Percentiles rank a stretch among this genome's conserved stretches.
These are phyloP conservation scores for Vombatus ursinus DNA, from an alignment of 2,113 vertebrate species.

Conservation along the genomic window DNA sequence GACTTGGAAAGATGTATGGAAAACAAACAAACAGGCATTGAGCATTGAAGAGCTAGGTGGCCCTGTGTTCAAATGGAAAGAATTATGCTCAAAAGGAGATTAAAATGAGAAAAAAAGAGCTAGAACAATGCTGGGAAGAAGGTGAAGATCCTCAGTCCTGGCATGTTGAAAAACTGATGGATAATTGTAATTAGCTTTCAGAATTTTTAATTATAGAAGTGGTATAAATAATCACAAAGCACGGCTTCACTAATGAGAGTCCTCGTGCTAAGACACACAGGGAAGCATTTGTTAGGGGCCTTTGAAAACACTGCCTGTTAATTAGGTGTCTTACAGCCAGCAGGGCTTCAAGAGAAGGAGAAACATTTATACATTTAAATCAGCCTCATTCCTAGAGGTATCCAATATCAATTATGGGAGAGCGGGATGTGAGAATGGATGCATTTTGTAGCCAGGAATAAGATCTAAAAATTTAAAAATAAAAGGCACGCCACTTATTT, in stretches of 20 bases:
- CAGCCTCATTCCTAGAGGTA: slow-evolving; percentile 69
- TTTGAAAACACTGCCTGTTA: slow-evolving; percentile 79
- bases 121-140: not conserved
- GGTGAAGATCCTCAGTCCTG: slow-evolving; percentile 53
- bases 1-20: rapidly evolving
- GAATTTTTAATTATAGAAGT: slow-evolving; percentile 86
- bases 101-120: rapidly evolving
- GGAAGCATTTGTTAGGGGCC: slow-evolving; percentile 78
- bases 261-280: slow-evolving; percentile 72
- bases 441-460: slow-evolving; percentile 65
- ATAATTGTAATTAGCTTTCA: slow-evolving; percentile 85
- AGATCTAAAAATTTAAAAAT: not conserved
- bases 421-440: slow-evolving; percentile 70
- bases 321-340: slow-evolving; percentile 80
- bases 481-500: not conserved
- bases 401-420: slow-evolving; percentile 63
- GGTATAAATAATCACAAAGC: slow-evolving; percentile 85
- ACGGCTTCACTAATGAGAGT: slow-evolving; percentile 81
- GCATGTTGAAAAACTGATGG: slow-evolving; percentile 76
- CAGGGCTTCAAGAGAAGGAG: slow-evolving; percentile 69
- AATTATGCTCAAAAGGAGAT: not conserved
- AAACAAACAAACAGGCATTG: not conserved
- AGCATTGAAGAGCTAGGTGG: rapidly evolving
- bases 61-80: not conserved
- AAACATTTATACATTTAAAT: slow-evolving; percentile 74